phyloP scores from a whole-genome alignment of 1,140 invertebrate species.

The Lepidostoma basale region DNA sequence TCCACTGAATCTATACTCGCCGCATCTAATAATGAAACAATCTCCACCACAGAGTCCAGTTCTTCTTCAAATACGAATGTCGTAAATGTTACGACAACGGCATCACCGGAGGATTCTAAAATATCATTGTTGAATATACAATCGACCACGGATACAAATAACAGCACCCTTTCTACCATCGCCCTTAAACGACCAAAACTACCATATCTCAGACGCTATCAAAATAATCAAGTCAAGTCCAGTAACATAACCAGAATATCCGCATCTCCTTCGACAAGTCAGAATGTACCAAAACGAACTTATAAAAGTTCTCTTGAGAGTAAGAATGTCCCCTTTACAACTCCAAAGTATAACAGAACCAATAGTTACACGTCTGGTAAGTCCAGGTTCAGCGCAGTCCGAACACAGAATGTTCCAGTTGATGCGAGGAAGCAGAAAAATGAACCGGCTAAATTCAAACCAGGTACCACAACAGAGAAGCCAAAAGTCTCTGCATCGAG shows the following conservation, averaged over 20 bases:
- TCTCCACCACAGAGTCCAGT: conserved; percentile 49
- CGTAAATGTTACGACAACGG: conserved; percentile 35
- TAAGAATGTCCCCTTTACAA: conserved; percentile 45
- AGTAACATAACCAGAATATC: conserved; percentile 45
- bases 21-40: conserved; percentile 39
- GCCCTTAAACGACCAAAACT: conserved; percentile 54
- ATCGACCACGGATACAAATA: conserved; percentile 22
- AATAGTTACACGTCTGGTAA: conserved; percentile 52
- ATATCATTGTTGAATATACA: conserved; percentile 31
- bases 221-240: conserved; percentile 51
- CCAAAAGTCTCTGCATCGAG: conserved; percentile 5
- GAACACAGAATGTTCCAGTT: conserved; percentile 56
- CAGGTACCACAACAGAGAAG: conserved; percentile 5
- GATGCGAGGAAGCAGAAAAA: conserved; percentile 51
- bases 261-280: conserved; percentile 28
- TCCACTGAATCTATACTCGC: conserved; percentile 37
- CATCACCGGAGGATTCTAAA: conserved; percentile 1
- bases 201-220: conserved; percentile 52
- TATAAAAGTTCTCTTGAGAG: conserved; percentile 12
- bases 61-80: conserved; percentile 37
- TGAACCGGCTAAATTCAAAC: conserved; percentile 47
- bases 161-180: conserved; percentile 49
- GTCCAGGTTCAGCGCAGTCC: conserved; percentile 50
- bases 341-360: conserved; percentile 53
- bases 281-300: conserved; percentile 13